Evolutionary conservation across 1,140 invertebrate species (phyloP), one percentile per base, ranked within the genome.

Genomic region (Zaprionus kolodkinae): DNA sequence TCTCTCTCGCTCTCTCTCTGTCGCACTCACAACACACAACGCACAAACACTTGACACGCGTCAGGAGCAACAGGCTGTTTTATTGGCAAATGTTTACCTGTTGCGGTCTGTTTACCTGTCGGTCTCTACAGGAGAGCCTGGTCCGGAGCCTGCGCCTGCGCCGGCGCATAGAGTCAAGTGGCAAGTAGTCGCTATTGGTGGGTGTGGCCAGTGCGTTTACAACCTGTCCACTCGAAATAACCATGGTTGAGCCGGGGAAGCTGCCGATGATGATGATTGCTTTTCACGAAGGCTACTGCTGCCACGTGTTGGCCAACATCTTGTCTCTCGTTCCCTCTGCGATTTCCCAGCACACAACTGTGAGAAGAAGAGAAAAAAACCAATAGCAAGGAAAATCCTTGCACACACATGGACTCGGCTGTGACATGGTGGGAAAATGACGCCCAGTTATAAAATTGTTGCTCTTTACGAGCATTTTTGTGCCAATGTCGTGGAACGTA

Each of bases 31-130:
- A 59, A 64, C 1, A 63, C 62, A 63, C 33, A 59, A 64, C 35
- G 52, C 33, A 11, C 60, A 64, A 52, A 33, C 82, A 82, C 79
- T 78, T 87, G 84, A 76, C 79, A 72, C 83, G 72, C 56, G 79
- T 79, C 83, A 45, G 21, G 15, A 50, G 59, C 66, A 63, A 70
- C 66, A 77, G 64, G 60, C 78, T 67, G 67, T 57, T 63, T 70
- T 72, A 89, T 86, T 86, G 70, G 86, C 82, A 79, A 90, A 85
- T 88, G 76, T 90, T 89, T 90, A 90, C 86, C 86, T 89, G 86
- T 85, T 64, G 50, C 43, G 56, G 68, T 48, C 52, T 56, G 64
- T 50, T 84, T 89, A 89, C 85, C 85, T 86, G 81, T 69, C 36
- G 66, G n/a, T n/a, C 60, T 45, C 74, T 17, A 57, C 68, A 72